Base-by-base conservation (phyloP, 2,797 vertebrate genomes). In the Paedocypris micromegethes region DNA sequence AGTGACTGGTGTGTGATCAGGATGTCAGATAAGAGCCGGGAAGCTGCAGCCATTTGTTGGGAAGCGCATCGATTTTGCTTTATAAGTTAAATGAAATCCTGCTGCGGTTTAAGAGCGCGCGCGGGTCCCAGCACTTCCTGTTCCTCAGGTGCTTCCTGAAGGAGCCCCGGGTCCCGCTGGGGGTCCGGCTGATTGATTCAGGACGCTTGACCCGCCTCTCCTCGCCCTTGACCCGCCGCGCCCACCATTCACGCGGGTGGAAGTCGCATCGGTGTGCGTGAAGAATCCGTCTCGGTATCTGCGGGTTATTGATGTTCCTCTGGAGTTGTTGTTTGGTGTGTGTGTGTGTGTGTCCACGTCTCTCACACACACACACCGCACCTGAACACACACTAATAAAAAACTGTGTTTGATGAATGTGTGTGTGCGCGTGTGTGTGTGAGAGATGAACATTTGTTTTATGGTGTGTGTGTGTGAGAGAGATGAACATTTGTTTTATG, bases 1-100 rank as follows among this genome's bases (percentile, higher is more conserved):
- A 78, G 83, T 84, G 84, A 86, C 89, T 86, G 87, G 86, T 75
- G 75, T 84, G 83, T 86, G 88, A 89, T 90, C 87, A 87, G 86
- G 79, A 80, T 48, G 9, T 77, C 73, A 86, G 88, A 89, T 88
- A 89, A 88, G 84, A 85, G 85, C 84, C 85, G 86, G 85, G 85
- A 83, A 77, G 75, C 69, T 68, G 77, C 85, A 61, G 84, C 84
- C 80, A 85, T 87, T 87, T 86, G 83, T 84, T 83, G 81, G 80
- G 83, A 86, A 84, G 82, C 78, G 58, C 84, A 87, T 87, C 83
- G 86, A 88, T 89, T 88, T 81, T 81, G 83, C 79, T 85, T 88
- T 86, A 85, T 87, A 9, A 4, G 6, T 80, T 82, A 81, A 84
- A 79, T 77, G 78, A 73, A 72, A 81, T 85, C 81, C 81, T 78